Evolutionary conservation across 1,140 invertebrate species (phyloP).

Genomic region (Cydia pomonella): DNA sequence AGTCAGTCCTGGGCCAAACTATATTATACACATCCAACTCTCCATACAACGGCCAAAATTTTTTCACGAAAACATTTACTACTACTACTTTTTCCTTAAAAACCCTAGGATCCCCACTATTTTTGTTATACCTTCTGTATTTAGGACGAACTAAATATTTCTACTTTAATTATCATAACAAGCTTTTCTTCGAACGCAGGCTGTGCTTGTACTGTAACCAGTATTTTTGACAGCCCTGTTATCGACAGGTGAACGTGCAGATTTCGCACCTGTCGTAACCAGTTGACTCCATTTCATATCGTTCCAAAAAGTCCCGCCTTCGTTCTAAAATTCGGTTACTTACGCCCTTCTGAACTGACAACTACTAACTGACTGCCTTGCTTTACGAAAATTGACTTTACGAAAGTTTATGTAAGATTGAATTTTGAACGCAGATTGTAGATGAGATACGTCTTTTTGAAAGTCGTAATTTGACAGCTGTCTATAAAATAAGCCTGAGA

Average conservation of each 20-base stretch:
- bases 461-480: neutral
- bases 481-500: neutral
- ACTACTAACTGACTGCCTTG: neutral
- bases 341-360: no score
- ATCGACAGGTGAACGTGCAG: neutral
- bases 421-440: neutral
- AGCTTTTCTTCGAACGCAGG: neutral
- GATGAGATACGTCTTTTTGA: neutral
- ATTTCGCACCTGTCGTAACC: constrained; percentile 1
- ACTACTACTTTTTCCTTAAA: no score
- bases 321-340: neutral
- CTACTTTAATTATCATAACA: neutral
- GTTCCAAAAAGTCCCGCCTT: neutral
- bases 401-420: neutral
- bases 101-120: no score
- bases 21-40: no score
- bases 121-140: no score
- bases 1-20: no score
- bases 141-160: neutral
- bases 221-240: neutral
- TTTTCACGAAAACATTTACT: no score
- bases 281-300: neutral
- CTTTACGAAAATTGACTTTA: neutral
- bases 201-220: neutral
- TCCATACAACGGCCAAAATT: no score